Base-by-base conservation (phyloP, 2,888 invertebrate species). In the Cataglyphis albicans region DNA sequence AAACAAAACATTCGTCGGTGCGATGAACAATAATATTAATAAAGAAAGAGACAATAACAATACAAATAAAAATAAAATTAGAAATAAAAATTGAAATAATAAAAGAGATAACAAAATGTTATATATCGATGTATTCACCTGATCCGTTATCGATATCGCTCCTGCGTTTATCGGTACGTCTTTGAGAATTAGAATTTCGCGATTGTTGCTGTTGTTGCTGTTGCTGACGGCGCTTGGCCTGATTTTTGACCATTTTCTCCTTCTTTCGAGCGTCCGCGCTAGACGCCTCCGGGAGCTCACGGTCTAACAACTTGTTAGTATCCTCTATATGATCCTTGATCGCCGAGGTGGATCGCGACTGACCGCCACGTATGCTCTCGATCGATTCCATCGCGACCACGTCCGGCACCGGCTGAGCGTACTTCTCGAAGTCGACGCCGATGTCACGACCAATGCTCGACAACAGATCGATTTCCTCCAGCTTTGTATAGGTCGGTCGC, bases 171-270 rank as follows among this genome's bases (percentile, higher is more conserved):
- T 94, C 94, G 0, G 92, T 88, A 10, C 94, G 93, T 44, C 91
- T 87, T 21, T 92, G 92, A 1, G 81, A 18, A 25, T 88, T 92
- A 9, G 88, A 83, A 32, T 85, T 84, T 41, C 90, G 88, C 3
- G 84, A 48, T 93, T 95, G 95, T 82, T 93, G 91, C 10, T 94
- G 93, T 15, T 94, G 90, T 85, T 95, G 95, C 7, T 93, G 90
- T 68, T 94, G 94, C 85, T 95, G 95, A 25, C 95, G 95, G 61
- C 95, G 94, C 59, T 94, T 93, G 29, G 94, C 94, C 83, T 94
- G 94, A 84, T 95, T 95, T 48, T 94, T 93, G 29, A 92, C 95
- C 94, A 95, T 95, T 88, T 95, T 96, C 89, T 96, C 96, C 90
- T 95, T 96, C 91, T 96, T 96, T 67, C 95, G 94, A 6, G 95